phyloP scores from a whole-genome alignment of 1,140 invertebrate species.

The Sesamia nonagrioides region DNA sequence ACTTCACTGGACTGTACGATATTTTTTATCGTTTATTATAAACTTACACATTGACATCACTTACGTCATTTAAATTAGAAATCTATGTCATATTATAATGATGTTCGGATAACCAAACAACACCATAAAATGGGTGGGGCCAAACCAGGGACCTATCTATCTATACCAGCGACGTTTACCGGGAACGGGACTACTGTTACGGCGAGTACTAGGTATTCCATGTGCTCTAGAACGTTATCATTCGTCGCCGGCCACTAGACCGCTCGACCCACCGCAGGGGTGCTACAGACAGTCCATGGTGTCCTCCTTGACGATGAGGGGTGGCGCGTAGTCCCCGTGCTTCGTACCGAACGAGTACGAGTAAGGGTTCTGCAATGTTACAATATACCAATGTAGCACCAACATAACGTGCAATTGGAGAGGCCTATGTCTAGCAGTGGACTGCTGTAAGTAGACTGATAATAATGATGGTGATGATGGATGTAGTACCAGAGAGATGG shows the following conservation, averaged over 20 bases:
- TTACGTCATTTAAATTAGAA: neutral
- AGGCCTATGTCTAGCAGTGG: too few relatives aligned
- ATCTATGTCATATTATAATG: neutral
- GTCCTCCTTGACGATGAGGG: constrained; percentile 80
- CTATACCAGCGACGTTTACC: too few relatives aligned
- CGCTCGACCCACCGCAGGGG: too few relatives aligned
- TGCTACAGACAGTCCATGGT: constrained; percentile 79
- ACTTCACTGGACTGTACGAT: neutral
- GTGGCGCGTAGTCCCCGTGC: constrained; percentile 73
- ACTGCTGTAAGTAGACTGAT: too few relatives aligned
- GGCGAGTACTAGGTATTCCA: too few relatives aligned
- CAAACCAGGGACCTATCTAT: too few relatives aligned
- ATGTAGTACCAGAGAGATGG: too few relatives aligned
- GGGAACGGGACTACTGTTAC: too few relatives aligned
- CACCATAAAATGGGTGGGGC: neutral
- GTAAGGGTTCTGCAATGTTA: constrained; percentile 73
- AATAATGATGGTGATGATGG: too few relatives aligned
- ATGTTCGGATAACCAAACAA: neutral
- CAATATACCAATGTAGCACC: neutral
- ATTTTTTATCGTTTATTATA: neutral
- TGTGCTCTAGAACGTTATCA: too few relatives aligned
- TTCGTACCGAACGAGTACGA: constrained; percentile 80
- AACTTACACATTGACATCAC: neutral
- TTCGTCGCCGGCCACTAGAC: neutral
- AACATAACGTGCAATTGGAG: too few relatives aligned